Base-by-base conservation (phyloP, 2,888 invertebrate species). In the Parelbella ahira region DNA sequence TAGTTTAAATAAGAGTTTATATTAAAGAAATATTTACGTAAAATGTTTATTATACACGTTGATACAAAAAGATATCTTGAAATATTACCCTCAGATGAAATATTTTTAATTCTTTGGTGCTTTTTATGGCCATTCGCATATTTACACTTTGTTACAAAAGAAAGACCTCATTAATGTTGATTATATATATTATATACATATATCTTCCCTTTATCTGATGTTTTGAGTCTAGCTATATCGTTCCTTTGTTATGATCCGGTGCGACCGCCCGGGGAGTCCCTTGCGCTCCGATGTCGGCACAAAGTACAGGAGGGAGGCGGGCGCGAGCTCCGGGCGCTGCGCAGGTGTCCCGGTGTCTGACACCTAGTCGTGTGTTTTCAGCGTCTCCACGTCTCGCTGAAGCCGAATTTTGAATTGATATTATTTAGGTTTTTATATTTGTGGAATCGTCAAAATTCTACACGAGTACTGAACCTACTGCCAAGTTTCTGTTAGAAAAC, bases 1-100 rank as follows among this genome's bases (percentile, higher is more conserved):
- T 81, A 83, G 76, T 72, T 66, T 74, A 72, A 73, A 73, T 82
- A 76, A 83, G 82, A 84, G 77, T 83, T 82, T 82, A 82, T 79
- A 75, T 73, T 69, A 77, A 74, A 80, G 68, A 80, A 80, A 77
- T 83, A 83, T 84, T 84, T 83, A 84, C 79, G 68, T 76, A 76
- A 77, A 55, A 48, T 66, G 65, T 76, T 77, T 79, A 73, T 74
- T 53, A 51, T 33, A 27, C 20, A 28, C 53, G 69, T 74, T 58
- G 68, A 61, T 52, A 74, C 70, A 67, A 74, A 77, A 75, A n/a
- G n/a, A 68, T 76, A 76, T 77, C 69, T 54, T 66, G 65, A 70
- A 66, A 66, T 41, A 41, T 41, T 68, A 67, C 69, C 71, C 69
- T 70, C 74, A 74, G 68, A 77, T 67, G 58, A 68, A 66, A 63